Percentiles rank a stretch among this genome's conserved stretches.
These are phyloP conservation scores for Todus mexicanus DNA, from an alignment of 2,797 vertebrate genomes.

Conservation along the genomic window DNA sequence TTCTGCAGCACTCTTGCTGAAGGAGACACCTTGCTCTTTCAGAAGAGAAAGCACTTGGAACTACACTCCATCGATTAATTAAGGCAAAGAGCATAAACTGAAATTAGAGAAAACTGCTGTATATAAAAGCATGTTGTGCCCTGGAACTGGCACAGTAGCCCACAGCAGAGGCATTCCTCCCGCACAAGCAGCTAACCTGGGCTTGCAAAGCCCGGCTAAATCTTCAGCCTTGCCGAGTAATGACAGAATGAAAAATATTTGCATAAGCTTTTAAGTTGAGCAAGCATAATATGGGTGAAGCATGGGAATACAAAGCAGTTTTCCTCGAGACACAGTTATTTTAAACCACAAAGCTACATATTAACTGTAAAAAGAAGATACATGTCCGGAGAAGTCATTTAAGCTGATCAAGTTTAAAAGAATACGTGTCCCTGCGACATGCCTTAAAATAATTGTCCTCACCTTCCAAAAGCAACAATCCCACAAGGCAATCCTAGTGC, in stretches of 20 bases:
- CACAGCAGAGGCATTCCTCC: neutral
- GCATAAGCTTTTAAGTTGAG: constrained; percentile 23
- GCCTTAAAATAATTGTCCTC: neutral
- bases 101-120: neutral
- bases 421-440: neutral
- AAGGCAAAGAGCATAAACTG: neutral
- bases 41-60: neutral
- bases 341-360: neutral
- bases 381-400: neutral
- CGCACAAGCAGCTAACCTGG: neutral
- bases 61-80: neutral
- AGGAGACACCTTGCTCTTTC: neutral
- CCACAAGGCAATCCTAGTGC: neutral
- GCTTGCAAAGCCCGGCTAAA: neutral
- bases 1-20: neutral
- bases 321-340: neutral
- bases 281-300: neutral
- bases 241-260: constrained; percentile 7
- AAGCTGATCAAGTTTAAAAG: neutral
- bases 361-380: neutral
- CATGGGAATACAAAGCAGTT: constrained; percentile 23
- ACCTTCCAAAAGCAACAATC: neutral
- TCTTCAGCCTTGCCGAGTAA: neutral
- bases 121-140: neutral
- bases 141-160: neutral